Evolutionary conservation across 2,113 vertebrate species (phyloP).

Genomic region (Pogonocichla stellata): DNA sequence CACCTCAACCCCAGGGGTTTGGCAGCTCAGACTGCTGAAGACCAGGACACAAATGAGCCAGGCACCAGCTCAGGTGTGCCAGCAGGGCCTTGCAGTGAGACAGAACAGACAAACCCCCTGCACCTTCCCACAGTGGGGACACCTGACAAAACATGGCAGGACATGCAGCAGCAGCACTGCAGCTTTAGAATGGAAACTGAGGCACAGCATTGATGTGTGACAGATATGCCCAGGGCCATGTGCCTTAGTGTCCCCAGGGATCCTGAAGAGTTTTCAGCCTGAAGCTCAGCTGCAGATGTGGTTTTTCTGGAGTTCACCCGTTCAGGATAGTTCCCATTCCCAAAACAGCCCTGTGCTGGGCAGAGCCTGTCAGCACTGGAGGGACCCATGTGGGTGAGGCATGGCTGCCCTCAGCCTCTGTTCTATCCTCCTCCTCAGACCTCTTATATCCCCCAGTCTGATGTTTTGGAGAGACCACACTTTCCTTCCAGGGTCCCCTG

Average conservation of each 20-base stretch:
- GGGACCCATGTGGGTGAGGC: not conserved
- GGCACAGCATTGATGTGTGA: not conserved
- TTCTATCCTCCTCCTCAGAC: not conserved
- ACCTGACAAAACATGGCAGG: fast-evolving
- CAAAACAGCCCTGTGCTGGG: not conserved
- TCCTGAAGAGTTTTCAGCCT: not conserved
- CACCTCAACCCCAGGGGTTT: not conserved
- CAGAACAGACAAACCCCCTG: not conserved
- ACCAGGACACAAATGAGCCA: not conserved
- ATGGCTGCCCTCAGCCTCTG: not conserved
- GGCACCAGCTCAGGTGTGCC: not conserved
- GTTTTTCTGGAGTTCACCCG: not conserved
- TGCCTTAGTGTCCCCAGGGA: not conserved
- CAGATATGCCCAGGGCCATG: not conserved
- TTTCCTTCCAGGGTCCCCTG: not conserved
- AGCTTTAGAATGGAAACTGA: not conserved
- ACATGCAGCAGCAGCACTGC: not conserved
- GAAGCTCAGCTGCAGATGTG: not conserved
- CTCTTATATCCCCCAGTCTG: not conserved
- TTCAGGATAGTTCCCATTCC: not conserved
- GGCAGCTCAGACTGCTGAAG: not conserved
- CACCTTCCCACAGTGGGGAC: not conserved
- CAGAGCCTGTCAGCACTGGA: not conserved
- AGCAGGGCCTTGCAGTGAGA: not conserved
- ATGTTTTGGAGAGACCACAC: not conserved